A percentile compares a stretch with the other conserved stretches of the same genome.
Evolutionary conservation across 2,113 vertebrate species (phyloP).

Genomic region (Haplochromis vanheusdeni): DNA sequence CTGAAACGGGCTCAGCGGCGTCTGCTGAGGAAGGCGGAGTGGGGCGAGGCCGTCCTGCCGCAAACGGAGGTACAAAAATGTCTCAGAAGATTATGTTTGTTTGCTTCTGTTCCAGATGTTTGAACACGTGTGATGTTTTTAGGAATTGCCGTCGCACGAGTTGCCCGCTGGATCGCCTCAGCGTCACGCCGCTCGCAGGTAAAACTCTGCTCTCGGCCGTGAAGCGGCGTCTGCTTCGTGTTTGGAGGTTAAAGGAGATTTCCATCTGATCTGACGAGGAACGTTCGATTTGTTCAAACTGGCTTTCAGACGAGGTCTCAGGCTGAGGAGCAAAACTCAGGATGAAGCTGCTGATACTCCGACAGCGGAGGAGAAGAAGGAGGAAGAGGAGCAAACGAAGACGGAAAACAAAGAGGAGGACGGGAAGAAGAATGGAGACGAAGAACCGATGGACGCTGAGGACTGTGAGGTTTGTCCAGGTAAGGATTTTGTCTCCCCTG

Average conservation of each 20-base stretch:
- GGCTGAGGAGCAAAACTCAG: neutral
- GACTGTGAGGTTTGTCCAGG: slow-evolving; percentile 77
- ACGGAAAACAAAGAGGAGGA: neutral
- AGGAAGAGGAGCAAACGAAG: neutral
- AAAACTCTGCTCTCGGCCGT: neutral
- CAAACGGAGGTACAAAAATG: neutral
- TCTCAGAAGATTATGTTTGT: accelerated
- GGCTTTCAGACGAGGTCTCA: slow-evolving; percentile 23
- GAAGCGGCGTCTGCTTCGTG: neutral
- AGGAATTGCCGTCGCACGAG: slow-evolving; percentile 30
- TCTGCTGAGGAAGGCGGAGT: slow-evolving; percentile 81
- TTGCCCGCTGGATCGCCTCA: neutral
- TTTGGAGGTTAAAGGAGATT: neutral
- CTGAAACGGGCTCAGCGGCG: slow-evolving; percentile 85
- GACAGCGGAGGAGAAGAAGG: neutral
- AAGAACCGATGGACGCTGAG: slow-evolving; percentile 61
- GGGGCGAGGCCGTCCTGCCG: slow-evolving; percentile 81
- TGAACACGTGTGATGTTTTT: neutral
- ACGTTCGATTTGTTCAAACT: neutral
- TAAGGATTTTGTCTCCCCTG: slow-evolving; percentile 1
- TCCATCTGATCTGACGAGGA: neutral
- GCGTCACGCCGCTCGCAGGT: slow-evolving; percentile 22
- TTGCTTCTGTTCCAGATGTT: neutral
- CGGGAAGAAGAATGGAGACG: slow-evolving; percentile 13
- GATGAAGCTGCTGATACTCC: neutral